These are phyloP conservation scores for Lepus townsendii DNA, from an alignment of 2,797 vertebrate genomes.

Conservation along the genomic window DNA sequence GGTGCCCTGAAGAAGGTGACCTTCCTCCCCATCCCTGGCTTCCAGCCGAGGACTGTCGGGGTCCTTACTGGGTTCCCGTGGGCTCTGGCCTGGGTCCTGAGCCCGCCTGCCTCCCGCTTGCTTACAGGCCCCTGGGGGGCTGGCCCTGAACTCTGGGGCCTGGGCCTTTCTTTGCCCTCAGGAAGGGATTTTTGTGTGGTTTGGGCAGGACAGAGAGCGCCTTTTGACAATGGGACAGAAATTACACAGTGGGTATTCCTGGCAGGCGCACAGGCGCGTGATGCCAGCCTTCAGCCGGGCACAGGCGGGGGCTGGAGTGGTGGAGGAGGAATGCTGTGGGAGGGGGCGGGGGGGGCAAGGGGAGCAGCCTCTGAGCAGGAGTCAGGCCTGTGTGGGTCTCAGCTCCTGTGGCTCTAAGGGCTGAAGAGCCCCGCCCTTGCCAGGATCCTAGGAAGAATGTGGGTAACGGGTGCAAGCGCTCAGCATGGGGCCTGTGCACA, in stretches of 20 bases:
- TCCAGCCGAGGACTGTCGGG: neutral
- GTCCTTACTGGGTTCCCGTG: neutral
- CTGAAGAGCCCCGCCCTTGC: neutral
- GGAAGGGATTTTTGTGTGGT: conserved; percentile 86
- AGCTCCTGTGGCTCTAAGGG: neutral
- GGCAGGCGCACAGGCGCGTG: conserved; percentile 85
- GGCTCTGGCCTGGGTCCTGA: conserved; percentile 46
- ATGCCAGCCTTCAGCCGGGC: conserved; percentile 89
- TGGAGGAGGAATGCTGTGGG: neutral
- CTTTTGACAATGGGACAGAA: conserved; percentile 89
- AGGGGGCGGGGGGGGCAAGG: neutral
- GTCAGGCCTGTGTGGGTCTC: neutral
- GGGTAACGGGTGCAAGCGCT: neutral
- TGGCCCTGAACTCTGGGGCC: conserved; percentile 86
- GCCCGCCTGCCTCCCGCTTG: neutral
- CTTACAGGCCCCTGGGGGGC: conserved; percentile 63
- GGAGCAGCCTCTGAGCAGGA: no score
- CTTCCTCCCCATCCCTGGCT: neutral
- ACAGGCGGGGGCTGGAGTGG: conserved; percentile 55
- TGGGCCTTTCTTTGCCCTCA: conserved; percentile 78
- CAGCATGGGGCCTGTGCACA: neutral
- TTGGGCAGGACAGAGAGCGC: conserved; percentile 85
- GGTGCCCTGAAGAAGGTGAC: neutral
- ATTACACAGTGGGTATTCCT: conserved; percentile 91
- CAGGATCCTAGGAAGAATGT: neutral